These are phyloP conservation scores for Epinephelus malabaricus DNA, from an alignment of 2,797 vertebrate species.

Conservation along the genomic window DNA sequence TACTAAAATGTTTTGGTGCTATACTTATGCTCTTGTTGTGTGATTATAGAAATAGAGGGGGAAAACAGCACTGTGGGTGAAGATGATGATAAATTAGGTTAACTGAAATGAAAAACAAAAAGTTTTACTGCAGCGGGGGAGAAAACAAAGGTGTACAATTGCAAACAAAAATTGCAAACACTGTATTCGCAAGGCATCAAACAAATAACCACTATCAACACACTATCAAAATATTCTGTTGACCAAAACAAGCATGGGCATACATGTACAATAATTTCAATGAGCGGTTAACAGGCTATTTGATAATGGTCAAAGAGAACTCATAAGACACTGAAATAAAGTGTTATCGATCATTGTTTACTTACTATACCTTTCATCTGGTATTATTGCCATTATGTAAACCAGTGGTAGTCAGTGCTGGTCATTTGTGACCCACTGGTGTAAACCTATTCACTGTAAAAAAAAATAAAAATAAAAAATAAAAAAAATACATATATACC, in stretches of 20 bases:
- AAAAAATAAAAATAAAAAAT: too few relatives aligned
- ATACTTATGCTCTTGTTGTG: constrained; percentile 22
- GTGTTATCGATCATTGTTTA: background rate
- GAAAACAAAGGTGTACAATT: constrained; percentile 23
- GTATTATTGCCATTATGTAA: constrained; percentile 33
- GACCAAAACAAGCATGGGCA: constrained; percentile 36
- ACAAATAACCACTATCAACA: constrained; percentile 35
- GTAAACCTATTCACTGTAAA: constrained; percentile 59
- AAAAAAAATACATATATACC: background rate
- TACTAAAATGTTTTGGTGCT: constrained; percentile 49
- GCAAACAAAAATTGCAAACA: constrained; percentile 58
- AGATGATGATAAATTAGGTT: background rate
- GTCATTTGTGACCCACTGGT: constrained; percentile 35
- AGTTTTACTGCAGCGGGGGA: constrained; percentile 1
- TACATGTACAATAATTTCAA: constrained; percentile 14
- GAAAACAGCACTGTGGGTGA: constrained; percentile 14
- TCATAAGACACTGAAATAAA: constrained; percentile 41
- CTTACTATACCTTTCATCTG: constrained; percentile 25
- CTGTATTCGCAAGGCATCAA: constrained; percentile 46
- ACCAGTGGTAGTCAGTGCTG: constrained; percentile 45
- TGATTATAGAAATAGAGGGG: background rate
- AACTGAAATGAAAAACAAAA: constrained; percentile 1
- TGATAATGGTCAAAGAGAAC: constrained; percentile 33
- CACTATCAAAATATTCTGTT: constrained; percentile 55
- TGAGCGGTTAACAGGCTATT: constrained; percentile 29